Conservation (phyloP, 2,888 invertebrate genomes). For the Syritta pipiens region DNA sequence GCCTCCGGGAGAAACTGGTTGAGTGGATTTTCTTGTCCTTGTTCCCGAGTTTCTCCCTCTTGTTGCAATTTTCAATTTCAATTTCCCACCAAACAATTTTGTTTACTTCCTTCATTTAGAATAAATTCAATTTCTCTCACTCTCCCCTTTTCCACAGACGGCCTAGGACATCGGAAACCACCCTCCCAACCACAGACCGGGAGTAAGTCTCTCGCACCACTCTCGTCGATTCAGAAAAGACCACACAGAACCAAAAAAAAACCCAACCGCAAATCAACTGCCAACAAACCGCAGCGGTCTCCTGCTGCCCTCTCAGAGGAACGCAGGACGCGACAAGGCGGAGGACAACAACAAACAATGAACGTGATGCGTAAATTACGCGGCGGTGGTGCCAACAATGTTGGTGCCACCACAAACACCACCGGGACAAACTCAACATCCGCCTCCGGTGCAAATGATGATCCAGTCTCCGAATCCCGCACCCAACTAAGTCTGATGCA, state of each 20-base stretch:
- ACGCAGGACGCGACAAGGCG: not conserved
- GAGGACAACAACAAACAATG: conserved; percentile 80
- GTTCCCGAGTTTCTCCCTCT: too few relatives aligned
- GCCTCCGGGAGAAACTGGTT: too few relatives aligned
- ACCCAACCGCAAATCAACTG: conserved; percentile 47
- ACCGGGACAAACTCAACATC: conserved; percentile 81
- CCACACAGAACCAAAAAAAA: conserved; percentile 2
- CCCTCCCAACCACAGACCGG: conserved; percentile 47
- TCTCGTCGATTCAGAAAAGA: too few relatives aligned
- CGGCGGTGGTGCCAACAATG: conserved; percentile 80
- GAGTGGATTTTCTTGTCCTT: too few relatives aligned
- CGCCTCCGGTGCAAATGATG: conserved; percentile 78
- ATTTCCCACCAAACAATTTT: conserved; percentile 10
- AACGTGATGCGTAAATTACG: conserved; percentile 96
- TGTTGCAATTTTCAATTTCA: too few relatives aligned
- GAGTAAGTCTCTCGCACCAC: conserved; percentile 21
- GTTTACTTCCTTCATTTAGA: conserved; percentile 12
- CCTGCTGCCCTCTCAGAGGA: too few relatives aligned
- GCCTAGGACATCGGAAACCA: conserved; percentile 50
- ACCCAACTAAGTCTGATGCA: conserved; percentile 96
- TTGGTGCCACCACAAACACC: conserved; percentile 78
- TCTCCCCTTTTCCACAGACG: conserved; percentile 17
- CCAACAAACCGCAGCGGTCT: too few relatives aligned
- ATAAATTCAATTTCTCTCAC: conserved; percentile 31
- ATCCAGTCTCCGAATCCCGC: conserved; percentile 84